Evolutionary conservation across 64 coral and sea anemone species (phyloP), one percentile per base, ranked within the genome.

Genomic region (Pocillopora damicornis): DNA sequence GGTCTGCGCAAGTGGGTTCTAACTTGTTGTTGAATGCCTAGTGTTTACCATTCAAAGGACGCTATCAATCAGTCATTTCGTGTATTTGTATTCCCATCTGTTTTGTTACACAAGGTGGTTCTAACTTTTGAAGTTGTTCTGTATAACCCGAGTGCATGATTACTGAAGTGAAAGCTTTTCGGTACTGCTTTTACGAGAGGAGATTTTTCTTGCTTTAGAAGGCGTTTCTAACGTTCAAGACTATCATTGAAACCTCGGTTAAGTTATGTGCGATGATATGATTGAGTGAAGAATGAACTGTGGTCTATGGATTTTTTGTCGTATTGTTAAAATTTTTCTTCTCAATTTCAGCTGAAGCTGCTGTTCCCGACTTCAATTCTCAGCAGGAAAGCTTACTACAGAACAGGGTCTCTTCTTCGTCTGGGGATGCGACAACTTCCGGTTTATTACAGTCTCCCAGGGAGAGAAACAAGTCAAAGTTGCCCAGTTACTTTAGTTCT

Each of bases 401-500:
- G 51, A 85, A 72, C 64, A 85, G 81, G 26, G 65, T 35, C 11
- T 6, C 64, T 57, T 45, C 63, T 57, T 14, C 65, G 3, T 58
- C 81, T 38, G 72, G 63, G 30, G 81, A 26, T 15, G 65, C 2
- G 71, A 22, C 16, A 14, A 72, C 81, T 30, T 71, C 67, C 1
- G 81, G 64, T 1, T 37, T 85, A 45, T 73, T 85, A 51, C 20
- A 83, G 5, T 87, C 91, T 9, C 65, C 82, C 51, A 87, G 92
- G 35, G 72, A 92, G 26, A 38, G 75, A 65, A 93, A 85, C 74
- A 89, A 89, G 16, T 87, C 94, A 11, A 96, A 96, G 83, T 93
- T 93, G 51, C 88, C 92, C 42, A 51, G 42, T 18, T 94, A 77
- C 76, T 96, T 93, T 63, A 96, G 94, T 76, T 91, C 94, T 18